Conservation (phyloP, 2,888 invertebrate species). For the Leuctra nigra region DNA sequence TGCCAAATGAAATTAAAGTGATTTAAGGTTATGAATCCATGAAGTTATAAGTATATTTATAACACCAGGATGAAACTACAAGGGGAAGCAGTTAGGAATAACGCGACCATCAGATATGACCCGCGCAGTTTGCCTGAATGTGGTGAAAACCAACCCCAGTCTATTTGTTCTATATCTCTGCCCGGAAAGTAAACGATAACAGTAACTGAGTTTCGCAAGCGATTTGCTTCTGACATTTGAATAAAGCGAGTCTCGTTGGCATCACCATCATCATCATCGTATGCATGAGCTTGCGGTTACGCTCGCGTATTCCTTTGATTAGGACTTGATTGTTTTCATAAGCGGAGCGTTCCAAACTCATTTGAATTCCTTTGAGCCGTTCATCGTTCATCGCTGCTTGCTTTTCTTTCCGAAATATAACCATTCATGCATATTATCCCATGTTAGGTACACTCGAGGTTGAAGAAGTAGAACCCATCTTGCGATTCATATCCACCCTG, state of each 20-base stretch:
- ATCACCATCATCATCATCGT: too few relatives aligned
- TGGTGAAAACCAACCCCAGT: too few relatives aligned
- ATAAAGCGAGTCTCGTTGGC: background rate
- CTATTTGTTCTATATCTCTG: background rate
- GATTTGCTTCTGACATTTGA: conserved; percentile 8
- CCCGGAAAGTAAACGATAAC: conserved; percentile 5
- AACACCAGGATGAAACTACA: too few relatives aligned
- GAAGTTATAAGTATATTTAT: too few relatives aligned
- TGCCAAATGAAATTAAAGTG: too few relatives aligned
- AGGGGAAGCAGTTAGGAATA: too few relatives aligned
- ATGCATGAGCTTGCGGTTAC: background rate
- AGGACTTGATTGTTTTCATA: conserved; percentile 25
- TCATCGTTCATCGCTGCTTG: too few relatives aligned
- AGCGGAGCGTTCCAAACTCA: conserved; percentile 18
- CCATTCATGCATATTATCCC: background rate
- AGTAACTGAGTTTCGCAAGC: conserved; percentile 3
- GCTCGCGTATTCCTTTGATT: conserved; percentile 22
- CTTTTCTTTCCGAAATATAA: conserved; percentile 8
- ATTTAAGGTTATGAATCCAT: too few relatives aligned
- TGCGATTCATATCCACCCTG: too few relatives aligned
- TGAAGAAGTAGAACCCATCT: too few relatives aligned
- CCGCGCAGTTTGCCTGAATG: too few relatives aligned
- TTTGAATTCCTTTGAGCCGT: conserved; percentile 15
- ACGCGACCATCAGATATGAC: too few relatives aligned
- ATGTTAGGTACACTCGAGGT: background rate